These are phyloP conservation scores for Bombus haemorrhoidalis DNA, from an alignment of 1,140 invertebrate species.

Conservation along the genomic window DNA sequence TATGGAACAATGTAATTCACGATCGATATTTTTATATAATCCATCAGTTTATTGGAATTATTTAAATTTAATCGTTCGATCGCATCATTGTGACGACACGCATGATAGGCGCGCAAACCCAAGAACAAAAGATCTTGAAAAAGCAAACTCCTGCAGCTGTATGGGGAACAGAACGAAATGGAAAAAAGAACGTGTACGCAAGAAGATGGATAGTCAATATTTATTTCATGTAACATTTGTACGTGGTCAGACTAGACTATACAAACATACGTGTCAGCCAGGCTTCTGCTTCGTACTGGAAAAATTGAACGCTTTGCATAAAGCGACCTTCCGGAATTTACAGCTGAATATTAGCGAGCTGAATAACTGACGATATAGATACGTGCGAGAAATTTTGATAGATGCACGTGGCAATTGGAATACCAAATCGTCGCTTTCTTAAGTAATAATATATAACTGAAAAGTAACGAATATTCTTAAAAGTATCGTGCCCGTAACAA, in stretches of 20 bases:
- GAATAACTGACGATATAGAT: conserved; percentile 56
- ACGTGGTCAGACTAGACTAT: conserved; percentile 64
- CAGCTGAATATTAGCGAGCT: conserved; percentile 66
- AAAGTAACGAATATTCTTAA: neutral
- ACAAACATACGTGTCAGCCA: conserved; percentile 19
- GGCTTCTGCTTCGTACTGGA: conserved; percentile 30
- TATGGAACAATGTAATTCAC: too few relatives aligned
- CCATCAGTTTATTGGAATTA: neutral
- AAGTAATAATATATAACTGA: neutral
- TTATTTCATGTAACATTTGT: conserved; percentile 66
- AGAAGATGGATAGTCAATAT: conserved; percentile 55
- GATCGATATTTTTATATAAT: too few relatives aligned
- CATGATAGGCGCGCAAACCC: too few relatives aligned
- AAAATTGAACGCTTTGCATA: conserved; percentile 74
- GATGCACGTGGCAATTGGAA: conserved; percentile 69
- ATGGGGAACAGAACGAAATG: conserved; percentile 9
- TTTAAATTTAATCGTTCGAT: neutral
- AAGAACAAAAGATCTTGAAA: too few relatives aligned
- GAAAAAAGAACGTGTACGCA: neutral
- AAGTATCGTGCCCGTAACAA: neutral
- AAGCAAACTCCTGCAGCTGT: too few relatives aligned
- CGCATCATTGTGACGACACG: too few relatives aligned
- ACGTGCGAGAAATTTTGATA: conserved; percentile 74
- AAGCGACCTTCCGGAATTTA: conserved; percentile 68
- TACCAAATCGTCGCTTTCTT: conserved; percentile 59